phyloP scores from a whole-genome alignment of 2,888 invertebrate species.

The Seira musarum region DNA sequence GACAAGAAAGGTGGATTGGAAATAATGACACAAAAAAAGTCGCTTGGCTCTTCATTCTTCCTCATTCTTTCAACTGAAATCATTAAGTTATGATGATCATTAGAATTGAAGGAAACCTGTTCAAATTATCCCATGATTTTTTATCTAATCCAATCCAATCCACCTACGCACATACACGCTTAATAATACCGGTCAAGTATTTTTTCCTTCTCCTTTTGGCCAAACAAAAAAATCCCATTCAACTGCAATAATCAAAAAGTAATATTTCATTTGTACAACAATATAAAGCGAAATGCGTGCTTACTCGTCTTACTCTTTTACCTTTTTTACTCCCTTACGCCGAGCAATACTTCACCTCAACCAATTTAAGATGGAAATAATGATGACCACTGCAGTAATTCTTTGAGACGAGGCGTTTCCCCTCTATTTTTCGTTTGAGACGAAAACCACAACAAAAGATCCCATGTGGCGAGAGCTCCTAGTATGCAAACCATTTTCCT shows the following conservation, averaged over 20 bases:
- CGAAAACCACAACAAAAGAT: constrained; percentile 54
- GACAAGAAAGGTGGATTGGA: neutral
- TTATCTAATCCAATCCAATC: neutral
- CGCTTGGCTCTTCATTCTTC: neutral
- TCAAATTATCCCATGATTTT: neutral
- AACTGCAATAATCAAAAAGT: constrained; percentile 28
- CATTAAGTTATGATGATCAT: constrained; percentile 9
- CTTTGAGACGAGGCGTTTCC: constrained; percentile 43
- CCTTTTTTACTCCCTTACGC: constrained; percentile 19
- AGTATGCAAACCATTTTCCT: constrained; percentile 34
- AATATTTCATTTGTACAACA: constrained; percentile 22
- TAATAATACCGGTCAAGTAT: constrained; percentile 2
- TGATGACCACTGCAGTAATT: constrained; percentile 54
- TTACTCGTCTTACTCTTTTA: constrained; percentile 4
- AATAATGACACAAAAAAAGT: constrained; percentile 16
- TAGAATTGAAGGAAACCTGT: constrained; percentile 14
- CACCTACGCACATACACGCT: constrained; percentile 4
- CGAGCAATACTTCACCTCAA: constrained; percentile 31
- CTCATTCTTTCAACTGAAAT: neutral
- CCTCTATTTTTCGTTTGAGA: constrained; percentile 21
- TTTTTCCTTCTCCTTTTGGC: neutral
- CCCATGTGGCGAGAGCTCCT: constrained; percentile 46
- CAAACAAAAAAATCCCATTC: neutral
- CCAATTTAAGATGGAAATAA: constrained; percentile 24
- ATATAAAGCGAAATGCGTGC: constrained; percentile 18